phyloP scores from a whole-genome alignment of 2,888 invertebrate species.

The Crossocerus cetratus region DNA sequence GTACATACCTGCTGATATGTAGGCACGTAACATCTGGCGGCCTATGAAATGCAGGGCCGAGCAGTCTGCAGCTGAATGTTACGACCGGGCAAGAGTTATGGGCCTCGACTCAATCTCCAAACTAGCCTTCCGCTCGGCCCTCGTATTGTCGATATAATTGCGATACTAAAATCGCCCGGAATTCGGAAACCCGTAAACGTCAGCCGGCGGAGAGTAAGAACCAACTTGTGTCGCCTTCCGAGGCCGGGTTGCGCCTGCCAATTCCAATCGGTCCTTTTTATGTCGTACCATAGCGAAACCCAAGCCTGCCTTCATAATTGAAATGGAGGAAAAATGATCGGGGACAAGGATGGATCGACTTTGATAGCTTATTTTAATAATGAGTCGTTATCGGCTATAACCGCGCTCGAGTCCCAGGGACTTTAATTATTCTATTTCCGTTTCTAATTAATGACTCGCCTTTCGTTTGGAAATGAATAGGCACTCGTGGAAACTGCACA shows the following conservation, averaged over 20 bases:
- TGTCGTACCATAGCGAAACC: too few species aligned
- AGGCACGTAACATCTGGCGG: constrained; percentile 70
- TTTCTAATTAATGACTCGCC: too few species aligned
- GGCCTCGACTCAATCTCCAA: constrained; percentile 69
- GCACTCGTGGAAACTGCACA: too few species aligned
- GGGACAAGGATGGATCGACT: too few species aligned
- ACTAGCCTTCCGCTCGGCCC: constrained; percentile 4
- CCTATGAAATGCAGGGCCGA: constrained; percentile 71
- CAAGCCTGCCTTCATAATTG: too few species aligned
- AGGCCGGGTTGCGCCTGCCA: not conserved
- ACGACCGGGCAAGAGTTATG: constrained; percentile 69
- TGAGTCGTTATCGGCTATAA: too few species aligned
- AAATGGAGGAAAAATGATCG: too few species aligned
- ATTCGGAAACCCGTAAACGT: constrained; percentile 50
- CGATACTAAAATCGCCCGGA: constrained; percentile 59
- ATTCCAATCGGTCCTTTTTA: too few species aligned
- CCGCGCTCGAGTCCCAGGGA: too few species aligned
- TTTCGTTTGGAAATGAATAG: too few species aligned
- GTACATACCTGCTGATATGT: constrained; percentile 65
- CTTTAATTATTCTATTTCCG: too few species aligned
- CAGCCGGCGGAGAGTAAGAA: not conserved
- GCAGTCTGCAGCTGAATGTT: constrained; percentile 70
- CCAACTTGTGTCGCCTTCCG: not conserved
- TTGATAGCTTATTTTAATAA: too few species aligned
- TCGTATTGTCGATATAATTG: constrained; percentile 59